These are phyloP conservation scores for Columba janthina DNA, from an alignment of 2,113 vertebrate species.

Conservation along the genomic window DNA sequence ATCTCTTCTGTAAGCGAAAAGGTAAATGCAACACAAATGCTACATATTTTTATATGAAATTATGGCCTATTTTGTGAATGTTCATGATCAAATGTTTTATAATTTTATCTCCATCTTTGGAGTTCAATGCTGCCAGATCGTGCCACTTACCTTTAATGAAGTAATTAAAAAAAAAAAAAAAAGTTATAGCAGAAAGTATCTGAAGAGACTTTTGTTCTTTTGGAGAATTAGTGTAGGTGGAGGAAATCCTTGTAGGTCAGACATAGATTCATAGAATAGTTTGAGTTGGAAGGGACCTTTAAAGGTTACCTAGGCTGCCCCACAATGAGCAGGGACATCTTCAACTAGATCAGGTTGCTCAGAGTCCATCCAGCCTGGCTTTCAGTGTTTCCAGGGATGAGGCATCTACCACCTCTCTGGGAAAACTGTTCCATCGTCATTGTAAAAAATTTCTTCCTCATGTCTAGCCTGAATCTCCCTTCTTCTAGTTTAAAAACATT, in stretches of 20 bases:
- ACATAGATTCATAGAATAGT: no score
- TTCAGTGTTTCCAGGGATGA: no score
- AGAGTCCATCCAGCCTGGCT: no score
- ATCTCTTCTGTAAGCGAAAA: background rate
- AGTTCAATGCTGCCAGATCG: background rate
- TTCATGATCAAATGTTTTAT: background rate
- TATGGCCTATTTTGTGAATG: background rate
- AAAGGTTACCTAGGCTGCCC: no score
- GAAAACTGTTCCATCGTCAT: no score
- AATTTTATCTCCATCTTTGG: background rate
- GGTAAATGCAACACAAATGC: background rate
- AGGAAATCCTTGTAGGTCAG: background rate
- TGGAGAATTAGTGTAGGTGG: background rate
- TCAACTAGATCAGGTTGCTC: no score
- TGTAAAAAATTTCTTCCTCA: no score
- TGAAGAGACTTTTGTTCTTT: background rate
- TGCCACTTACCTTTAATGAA: background rate
- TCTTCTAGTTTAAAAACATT: no score
- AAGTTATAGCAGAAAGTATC: background rate
- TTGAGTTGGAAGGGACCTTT: no score
- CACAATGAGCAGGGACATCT: no score
- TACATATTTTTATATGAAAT: background rate
- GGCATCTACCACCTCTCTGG: no score
- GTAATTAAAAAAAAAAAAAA: background rate
- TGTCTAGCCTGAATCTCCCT: no score